Evolutionary conservation across 1,140 invertebrate genomes (phyloP).

Genomic region (Sweltsa coloradensis): DNA sequence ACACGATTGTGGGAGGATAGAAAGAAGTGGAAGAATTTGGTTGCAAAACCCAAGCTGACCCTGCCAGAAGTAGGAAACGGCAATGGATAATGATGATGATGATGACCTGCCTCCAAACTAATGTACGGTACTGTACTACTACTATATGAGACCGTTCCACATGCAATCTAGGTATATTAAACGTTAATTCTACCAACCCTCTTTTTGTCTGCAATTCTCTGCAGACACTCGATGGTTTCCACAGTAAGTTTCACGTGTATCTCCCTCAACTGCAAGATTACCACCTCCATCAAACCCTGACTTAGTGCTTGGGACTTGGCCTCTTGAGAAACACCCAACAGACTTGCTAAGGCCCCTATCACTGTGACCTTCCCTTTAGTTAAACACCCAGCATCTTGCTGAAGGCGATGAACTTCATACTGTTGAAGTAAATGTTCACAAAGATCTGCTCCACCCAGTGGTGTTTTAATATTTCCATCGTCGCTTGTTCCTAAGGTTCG

Average conservation of each 20-base stretch:
- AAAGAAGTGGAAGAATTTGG: too few relatives aligned
- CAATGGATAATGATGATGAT: too few relatives aligned
- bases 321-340: conserved; percentile 31
- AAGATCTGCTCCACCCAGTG: conserved; percentile 30
- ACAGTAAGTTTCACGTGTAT: conserved; percentile 34
- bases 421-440: conserved; percentile 32
- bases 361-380: conserved; percentile 29
- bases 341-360: conserved; percentile 29
- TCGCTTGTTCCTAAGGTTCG: too few relatives aligned
- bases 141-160: too few relatives aligned
- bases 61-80: too few relatives aligned
- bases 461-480: neutral
- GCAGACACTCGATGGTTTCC: conserved; percentile 32
- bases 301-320: conserved; percentile 32
- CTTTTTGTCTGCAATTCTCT: conserved; percentile 27
- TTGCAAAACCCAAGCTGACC: too few relatives aligned
- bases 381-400: neutral
- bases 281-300: conserved; percentile 27
- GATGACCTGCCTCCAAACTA: too few relatives aligned
- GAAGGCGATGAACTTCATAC: conserved; percentile 29
- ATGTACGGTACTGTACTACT: too few relatives aligned
- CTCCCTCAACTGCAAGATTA: conserved; percentile 31
- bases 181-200: conserved; percentile 23
- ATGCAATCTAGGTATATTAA: too few relatives aligned
- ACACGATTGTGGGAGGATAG: too few relatives aligned